Conservation (phyloP, 2,113 vertebrate species). For the cattle (Bos taurus) region DNA sequence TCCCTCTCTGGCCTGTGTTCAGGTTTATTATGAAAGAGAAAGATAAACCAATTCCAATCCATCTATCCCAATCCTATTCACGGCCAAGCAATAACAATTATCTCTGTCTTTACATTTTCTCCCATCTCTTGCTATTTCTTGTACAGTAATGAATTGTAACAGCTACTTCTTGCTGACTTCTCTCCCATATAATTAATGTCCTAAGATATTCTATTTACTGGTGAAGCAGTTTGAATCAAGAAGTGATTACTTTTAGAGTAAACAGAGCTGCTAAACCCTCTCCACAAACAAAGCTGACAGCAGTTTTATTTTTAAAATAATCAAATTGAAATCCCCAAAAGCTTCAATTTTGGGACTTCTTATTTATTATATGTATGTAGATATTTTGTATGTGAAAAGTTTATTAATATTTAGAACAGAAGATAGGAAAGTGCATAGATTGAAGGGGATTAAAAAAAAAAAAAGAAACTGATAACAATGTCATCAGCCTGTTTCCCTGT, state of each 20-base stretch:
- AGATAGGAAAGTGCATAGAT: conserved; percentile 18
- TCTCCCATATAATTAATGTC: conserved; percentile 86
- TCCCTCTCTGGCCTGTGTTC: background rate
- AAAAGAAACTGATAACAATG: background rate
- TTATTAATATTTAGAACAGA: conserved; percentile 64
- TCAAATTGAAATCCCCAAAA: conserved; percentile 71
- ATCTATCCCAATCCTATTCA: conserved; percentile 79
- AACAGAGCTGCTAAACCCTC: conserved; percentile 79
- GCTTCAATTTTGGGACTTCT: conserved; percentile 63
- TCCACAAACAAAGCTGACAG: conserved; percentile 74
- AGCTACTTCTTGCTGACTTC: conserved; percentile 82
- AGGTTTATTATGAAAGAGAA: conserved; percentile 77
- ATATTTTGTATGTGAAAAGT: conserved; percentile 41
- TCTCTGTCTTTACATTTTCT: conserved; percentile 82
- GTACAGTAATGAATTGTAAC: conserved; percentile 87
- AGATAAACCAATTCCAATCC: conserved; percentile 83
- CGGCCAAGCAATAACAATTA: conserved; percentile 83
- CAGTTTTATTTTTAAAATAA: conserved; percentile 71
- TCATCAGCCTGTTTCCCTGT: background rate
- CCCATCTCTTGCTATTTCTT: conserved; percentile 81
- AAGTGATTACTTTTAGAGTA: conserved; percentile 86
- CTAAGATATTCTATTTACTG: conserved; percentile 86
- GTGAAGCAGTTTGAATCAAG: conserved; percentile 82
- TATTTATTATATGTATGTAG: conserved; percentile 54
- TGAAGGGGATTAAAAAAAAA: background rate